Evolutionary conservation across 1,140 invertebrate genomes (phyloP), one percentile per base, ranked within the genome.

Genomic region (Pseudachorutes palmiensis): DNA sequence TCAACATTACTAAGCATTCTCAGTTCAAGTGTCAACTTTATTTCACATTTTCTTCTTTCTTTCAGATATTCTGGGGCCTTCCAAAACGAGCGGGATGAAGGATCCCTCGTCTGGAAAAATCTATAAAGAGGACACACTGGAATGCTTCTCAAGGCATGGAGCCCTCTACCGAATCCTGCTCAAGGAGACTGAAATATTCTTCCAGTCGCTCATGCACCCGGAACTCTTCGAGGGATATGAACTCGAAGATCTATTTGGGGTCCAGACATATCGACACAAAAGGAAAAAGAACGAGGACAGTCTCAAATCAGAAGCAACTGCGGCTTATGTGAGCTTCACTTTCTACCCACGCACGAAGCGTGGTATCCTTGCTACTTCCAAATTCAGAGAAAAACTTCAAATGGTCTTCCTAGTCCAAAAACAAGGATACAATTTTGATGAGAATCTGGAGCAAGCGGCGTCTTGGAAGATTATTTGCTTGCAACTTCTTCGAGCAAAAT

Each of bases 181-280:
- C 1, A 74, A 67, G 1, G n/a, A 45, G 0, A 29, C 31, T 3
- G 64, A 74, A 45, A n/a, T 73, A 24, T 33, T 69, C 28, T 24
- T 73, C 0, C 66, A 70, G 48, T 28, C 59, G 0, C 29, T 33
- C 0, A 62, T 30, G 16, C 41, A 71, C 19, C 29, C 66, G 5
- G 19, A 55, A 22, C 24, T 1, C 1, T 58, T 67, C 26, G 68
- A 71, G 32, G 45, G 64, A 2, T 71, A 62, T 45, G 41, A 58
- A 14, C 48, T 71, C 22, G 66, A 69, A 14, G 72, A 74, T 60
- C 31, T 74, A 19, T 74, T 74, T 41, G 72, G 72, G 2, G 71
- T 70, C 59, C 69, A 74, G 14, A 69, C 70, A 2, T 51, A 69
- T 1, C 66, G 67, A 19, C 65, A 70, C 29, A 69, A 68, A 33